These are phyloP conservation scores for Origma solitaria DNA, from an alignment of 2,113 vertebrate species.

Conservation along the genomic window DNA sequence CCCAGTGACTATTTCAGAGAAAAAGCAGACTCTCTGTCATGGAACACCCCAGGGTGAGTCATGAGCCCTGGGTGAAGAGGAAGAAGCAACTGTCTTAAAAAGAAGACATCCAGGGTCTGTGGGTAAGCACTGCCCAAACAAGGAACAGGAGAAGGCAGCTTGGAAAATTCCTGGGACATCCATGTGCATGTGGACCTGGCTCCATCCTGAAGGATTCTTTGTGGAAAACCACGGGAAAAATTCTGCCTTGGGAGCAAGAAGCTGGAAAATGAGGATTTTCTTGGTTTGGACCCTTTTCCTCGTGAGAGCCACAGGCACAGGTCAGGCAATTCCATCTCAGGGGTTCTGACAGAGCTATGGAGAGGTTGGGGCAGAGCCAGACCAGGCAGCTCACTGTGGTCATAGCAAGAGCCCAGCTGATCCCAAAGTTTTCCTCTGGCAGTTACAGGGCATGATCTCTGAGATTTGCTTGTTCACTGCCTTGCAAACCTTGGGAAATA, in stretches of 20 bases:
- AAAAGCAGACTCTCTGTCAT: neutral
- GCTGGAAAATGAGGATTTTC: neutral
- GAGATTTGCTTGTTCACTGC: neutral
- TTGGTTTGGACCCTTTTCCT: neutral
- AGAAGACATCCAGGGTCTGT: neutral
- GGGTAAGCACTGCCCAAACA: neutral
- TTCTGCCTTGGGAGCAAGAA: neutral
- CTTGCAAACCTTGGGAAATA: neutral
- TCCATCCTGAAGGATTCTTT: neutral
- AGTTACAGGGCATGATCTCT: neutral
- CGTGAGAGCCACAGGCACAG: neutral
- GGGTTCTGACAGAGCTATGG: neutral
- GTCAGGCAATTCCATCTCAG: neutral
- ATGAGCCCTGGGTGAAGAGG: neutral
- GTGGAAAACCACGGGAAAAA: neutral
- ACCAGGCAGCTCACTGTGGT: neutral
- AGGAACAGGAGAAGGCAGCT: neutral
- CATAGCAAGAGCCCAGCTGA: neutral
- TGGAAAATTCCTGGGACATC: neutral
- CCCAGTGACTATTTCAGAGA: neutral
- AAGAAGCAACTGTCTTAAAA: neutral
- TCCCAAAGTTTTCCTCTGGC: neutral
- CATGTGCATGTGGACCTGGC: fast-evolving
- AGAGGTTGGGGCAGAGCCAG: neutral
- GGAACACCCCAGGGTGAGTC: neutral